Base-by-base conservation (phyloP, 2,113 vertebrate genomes). In the Vidua chalybeata region DNA sequence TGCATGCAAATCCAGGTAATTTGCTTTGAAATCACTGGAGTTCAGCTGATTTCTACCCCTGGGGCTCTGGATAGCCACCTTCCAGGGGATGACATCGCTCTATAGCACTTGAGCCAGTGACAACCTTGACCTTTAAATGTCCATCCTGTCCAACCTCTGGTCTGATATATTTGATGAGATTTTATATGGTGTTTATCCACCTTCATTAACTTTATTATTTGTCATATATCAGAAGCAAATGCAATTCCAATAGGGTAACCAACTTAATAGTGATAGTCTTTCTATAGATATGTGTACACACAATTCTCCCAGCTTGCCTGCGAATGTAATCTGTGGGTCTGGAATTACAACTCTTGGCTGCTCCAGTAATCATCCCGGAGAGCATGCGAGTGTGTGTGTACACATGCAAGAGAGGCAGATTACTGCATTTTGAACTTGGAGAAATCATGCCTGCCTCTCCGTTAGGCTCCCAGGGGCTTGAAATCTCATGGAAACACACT, bases 201-300 rank as follows among this genome's bases (percentile, higher is more conserved):
- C 87, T 97, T 92, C n/a, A 16, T 85, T 97, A 97, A 97, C 91
- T 90, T 94, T 79, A 83, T 97, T 97, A 98, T 97, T 97, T 97
- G 94, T 96, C 96, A 97, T 97, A 90, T 92, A 98, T 96, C 91
- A 97, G 94, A 97, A 95, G 95, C 84, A 98, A 98, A 98, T 94
- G 81, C 84, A 97, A 97, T 98, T 98, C 95, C 94, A 97, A 94
- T 90, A 97, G 95, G 81, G 80, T 95, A 97, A 93, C 84, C 2
- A 11, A 79, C 94, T 94, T 97, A 97, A 97, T 81, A 94, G 75
- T 41, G 88, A 97, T 97, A 97, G 91, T 84, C 94, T 95, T 93
- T 97, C 97, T 97, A 96, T 67, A 97, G 95, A 83, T 96, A 91
- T 17, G 33, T 91, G 91, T 87, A 91, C 90, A 94, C 72, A 69